Evolutionary conservation across 2,113 vertebrate species (phyloP).

Genomic region (Callipepla squamata): DNA sequence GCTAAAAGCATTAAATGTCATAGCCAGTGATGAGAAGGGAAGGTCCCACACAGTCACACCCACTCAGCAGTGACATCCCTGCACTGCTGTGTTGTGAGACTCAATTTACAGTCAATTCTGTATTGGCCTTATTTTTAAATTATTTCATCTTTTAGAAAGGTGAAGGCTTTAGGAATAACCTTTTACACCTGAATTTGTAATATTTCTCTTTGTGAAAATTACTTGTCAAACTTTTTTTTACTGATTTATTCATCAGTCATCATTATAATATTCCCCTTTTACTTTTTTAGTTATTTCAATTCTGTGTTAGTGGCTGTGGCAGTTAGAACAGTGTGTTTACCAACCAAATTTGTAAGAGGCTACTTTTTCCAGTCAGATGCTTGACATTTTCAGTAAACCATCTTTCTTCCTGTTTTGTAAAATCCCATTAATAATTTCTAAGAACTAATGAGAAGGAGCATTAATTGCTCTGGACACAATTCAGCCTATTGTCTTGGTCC

Average conservation of each 20-base stretch:
- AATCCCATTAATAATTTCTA: not conserved
- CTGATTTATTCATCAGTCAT: not conserved
- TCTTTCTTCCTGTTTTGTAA: not conserved
- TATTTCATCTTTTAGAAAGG: not conserved
- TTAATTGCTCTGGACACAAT: not conserved
- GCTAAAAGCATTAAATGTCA: not conserved
- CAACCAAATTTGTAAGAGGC: not conserved
- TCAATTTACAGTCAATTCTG: not conserved
- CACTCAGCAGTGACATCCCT: not conserved
- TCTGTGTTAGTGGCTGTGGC: not conserved
- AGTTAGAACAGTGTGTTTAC: not conserved
- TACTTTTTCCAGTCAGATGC: not conserved
- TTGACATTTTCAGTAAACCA: slow-evolving; percentile 7
- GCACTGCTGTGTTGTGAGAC: not conserved
- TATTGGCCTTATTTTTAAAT: not conserved
- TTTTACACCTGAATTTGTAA: not conserved
- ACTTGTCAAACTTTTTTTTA: no score
- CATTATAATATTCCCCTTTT: not conserved
- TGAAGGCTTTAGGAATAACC: not conserved
- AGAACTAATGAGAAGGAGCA: not conserved
- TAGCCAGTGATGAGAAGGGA: not conserved
- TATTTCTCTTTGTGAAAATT: not conserved
- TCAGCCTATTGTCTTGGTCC: not conserved
- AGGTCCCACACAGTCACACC: not conserved
- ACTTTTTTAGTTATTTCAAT: not conserved